These are phyloP conservation scores for Myiopsitta monachus DNA, from an alignment of 2,113 vertebrate species.

Conservation along the genomic window DNA sequence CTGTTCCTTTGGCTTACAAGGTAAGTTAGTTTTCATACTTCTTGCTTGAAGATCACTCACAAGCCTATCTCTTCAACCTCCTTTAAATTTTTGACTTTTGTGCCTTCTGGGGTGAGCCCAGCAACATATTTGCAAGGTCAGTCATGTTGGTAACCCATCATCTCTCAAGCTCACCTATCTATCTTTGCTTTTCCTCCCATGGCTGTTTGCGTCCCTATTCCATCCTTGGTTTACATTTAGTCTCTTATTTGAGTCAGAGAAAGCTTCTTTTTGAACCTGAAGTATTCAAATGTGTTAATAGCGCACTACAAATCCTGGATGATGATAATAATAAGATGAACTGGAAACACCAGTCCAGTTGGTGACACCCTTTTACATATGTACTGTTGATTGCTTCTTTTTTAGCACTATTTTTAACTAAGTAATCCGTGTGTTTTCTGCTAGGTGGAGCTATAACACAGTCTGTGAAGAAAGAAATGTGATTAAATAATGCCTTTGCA, in stretches of 20 bases:
- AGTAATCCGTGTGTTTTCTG: slow-evolving; percentile 2
- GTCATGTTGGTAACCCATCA: not conserved
- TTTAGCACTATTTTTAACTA: not conserved
- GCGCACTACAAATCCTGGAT: not conserved
- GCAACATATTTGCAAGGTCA: not conserved
- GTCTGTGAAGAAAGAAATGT: not conserved
- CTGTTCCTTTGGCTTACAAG: not conserved
- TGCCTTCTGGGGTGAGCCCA: fast-evolving
- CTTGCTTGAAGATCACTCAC: not conserved
- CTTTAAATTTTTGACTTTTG: not conserved
- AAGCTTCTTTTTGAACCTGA: not conserved
- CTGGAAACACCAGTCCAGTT: not conserved
- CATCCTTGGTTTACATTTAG: not conserved
- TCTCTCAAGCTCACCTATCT: not conserved
- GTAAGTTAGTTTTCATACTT: not conserved
- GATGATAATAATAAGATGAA: not conserved
- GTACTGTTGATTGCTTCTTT: not conserved
- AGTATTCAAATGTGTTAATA: not conserved
- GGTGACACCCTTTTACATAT: not conserved
- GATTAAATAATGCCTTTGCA: not conserved
- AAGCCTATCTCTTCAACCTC: not conserved
- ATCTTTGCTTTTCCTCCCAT: not conserved
- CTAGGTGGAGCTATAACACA: slow-evolving; percentile 60
- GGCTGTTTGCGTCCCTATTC: not conserved
- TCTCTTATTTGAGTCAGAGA: not conserved